Conservation (phyloP, 2,113 vertebrate genomes). For the Cygnus buccinator region DNA sequence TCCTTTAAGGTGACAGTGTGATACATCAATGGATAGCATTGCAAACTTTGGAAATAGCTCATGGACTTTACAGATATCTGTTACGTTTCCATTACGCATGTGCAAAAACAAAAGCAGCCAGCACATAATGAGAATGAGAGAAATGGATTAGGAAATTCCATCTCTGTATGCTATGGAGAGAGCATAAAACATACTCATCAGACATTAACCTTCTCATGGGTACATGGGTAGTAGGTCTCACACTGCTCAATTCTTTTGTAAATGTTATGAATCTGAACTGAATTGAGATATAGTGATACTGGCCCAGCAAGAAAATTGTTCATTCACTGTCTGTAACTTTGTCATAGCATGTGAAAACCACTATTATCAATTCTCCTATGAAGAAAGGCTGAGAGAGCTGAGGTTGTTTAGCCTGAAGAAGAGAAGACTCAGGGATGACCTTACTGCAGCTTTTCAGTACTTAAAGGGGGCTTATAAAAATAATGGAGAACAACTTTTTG, state of each 20-base stretch:
- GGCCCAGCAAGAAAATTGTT: neutral
- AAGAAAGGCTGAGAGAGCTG: no score
- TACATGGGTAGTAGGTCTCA: neutral
- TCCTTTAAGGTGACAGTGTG: neutral
- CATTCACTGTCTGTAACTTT: neutral
- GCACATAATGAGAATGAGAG: neutral
- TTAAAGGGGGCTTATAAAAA: no score
- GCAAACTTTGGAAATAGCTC: neutral
- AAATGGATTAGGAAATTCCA: neutral
- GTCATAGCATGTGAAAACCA: neutral
- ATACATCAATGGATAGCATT: neutral
- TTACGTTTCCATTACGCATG: neutral
- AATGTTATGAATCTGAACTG: neutral
- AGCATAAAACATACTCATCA: neutral
- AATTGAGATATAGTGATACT: neutral
- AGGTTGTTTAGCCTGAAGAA: no score
- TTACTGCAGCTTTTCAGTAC: no score
- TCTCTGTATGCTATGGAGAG: neutral
- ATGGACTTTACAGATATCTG: rapidly evolving
- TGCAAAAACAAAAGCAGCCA: neutral
- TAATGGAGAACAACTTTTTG: no score
- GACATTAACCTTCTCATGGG: neutral
- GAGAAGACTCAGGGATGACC: no score
- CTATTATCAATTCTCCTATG: neutral
- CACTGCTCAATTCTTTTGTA: neutral